Conservation (phyloP, 2,797 vertebrate genomes). For the Liasis olivaceus region DNA sequence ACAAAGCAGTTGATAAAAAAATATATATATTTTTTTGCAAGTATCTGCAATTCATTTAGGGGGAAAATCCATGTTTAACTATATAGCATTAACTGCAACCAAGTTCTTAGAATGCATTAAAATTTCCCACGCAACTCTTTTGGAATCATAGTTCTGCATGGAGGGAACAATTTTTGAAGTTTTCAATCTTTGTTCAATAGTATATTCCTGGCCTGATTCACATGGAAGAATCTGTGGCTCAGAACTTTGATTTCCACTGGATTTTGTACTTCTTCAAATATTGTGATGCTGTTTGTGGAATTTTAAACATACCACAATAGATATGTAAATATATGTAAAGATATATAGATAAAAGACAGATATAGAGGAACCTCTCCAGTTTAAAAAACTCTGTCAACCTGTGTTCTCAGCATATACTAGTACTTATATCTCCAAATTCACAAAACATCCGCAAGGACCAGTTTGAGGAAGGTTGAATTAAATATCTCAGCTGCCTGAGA, state of each 20-base stretch:
- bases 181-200: not conserved
- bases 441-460: not conserved
- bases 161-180: not conserved
- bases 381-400: not conserved
- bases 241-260: not conserved
- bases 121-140: not conserved
- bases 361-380: not conserved
- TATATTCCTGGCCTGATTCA: not conserved
- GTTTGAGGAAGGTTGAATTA: not conserved
- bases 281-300: not conserved
- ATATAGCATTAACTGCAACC: not conserved
- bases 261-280: not conserved
- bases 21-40: conserved; percentile 73
- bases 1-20: conserved; percentile 74
- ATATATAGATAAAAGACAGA: not conserved
- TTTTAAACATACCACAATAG: not conserved
- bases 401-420: not conserved
- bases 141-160: not conserved
- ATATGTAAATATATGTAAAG: not conserved
- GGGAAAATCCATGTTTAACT: not conserved
- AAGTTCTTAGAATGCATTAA: not conserved
- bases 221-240: not conserved
- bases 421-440: not conserved
- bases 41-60: not conserved
- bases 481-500: not conserved